phyloP scores from a whole-genome alignment of 1,140 invertebrate genomes.

The Manduca sexta region DNA sequence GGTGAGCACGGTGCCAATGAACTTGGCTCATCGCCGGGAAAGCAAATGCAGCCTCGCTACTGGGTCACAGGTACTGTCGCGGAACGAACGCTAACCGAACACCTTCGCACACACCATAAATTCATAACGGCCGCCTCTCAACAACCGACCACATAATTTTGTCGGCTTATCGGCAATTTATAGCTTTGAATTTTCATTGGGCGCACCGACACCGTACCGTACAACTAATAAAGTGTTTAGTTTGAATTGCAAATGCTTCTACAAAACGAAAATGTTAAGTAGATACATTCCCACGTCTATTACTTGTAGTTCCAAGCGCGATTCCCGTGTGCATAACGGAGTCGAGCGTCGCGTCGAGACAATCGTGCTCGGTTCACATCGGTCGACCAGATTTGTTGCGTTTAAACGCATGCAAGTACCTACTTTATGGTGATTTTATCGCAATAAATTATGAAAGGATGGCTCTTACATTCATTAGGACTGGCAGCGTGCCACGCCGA shows the following conservation, averaged over 20 bases:
- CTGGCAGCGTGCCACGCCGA: slow-evolving; percentile 54
- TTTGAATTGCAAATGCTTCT: slow-evolving; percentile 39
- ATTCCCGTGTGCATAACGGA: slow-evolving; percentile 6
- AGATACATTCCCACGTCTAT: slow-evolving; percentile 39
- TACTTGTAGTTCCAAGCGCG: slow-evolving; percentile 17
- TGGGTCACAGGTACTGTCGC: slow-evolving; percentile 53
- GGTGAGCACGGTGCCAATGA: slow-evolving; percentile 48
- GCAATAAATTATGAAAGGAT: slow-evolving; percentile 39
- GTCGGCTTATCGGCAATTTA: slow-evolving; percentile 28
- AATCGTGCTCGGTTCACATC: background rate
- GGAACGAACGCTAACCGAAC: slow-evolving; percentile 31
- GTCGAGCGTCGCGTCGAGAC: background rate
- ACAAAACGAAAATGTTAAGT: slow-evolving; percentile 26
- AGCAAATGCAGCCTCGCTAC: slow-evolving; percentile 48
- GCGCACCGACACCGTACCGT: slow-evolving; percentile 16
- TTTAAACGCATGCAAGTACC: background rate
- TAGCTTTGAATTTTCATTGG: slow-evolving; percentile 32
- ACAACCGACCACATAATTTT: slow-evolving; percentile 26
- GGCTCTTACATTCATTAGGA: slow-evolving; percentile 38
- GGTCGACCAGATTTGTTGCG: background rate
- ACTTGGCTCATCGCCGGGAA: slow-evolving; percentile 51
- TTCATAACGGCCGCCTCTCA: slow-evolving; percentile 18
- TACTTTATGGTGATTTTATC: slow-evolving; percentile 19
- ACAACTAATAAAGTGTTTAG: slow-evolving; percentile 31
- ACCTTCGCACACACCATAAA: slow-evolving; percentile 26